Evolutionary conservation across 2,113 vertebrate genomes (phyloP).

Genomic region (Lepus americanus): DNA sequence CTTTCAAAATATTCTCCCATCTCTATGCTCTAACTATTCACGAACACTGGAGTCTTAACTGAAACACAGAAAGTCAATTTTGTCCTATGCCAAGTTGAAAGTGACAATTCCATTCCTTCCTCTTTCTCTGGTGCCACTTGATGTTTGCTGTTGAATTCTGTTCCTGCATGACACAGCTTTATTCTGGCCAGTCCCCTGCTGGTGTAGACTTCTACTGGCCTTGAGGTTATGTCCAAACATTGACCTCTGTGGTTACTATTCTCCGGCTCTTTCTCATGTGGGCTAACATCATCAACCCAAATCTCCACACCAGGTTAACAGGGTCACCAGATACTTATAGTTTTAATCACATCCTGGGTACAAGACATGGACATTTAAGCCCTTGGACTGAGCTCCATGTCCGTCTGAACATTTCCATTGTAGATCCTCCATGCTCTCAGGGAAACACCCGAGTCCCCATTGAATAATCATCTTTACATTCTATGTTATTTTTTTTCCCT

Average conservation of each 20-base stretch:
- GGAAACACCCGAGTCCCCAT: background rate
- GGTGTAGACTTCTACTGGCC: background rate
- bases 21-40: background rate
- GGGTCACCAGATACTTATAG: background rate
- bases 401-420: background rate
- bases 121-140: background rate
- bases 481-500: background rate
- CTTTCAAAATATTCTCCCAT: background rate
- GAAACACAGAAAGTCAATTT: background rate
- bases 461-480: background rate
- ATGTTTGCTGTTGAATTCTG: background rate
- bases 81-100: background rate
- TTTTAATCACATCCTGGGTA: background rate
- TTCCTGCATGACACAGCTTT: too few species aligned
- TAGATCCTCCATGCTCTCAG: background rate
- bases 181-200: background rate
- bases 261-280: background rate
- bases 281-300: background rate
- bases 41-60: background rate
- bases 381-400: too few species aligned
- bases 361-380: background rate
- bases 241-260: background rate
- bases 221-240: too few species aligned
- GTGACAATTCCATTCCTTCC: background rate
- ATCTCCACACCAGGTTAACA: background rate